Base-by-base conservation (phyloP, 2,888 invertebrate species). In the Eurytoma adleriae region DNA sequence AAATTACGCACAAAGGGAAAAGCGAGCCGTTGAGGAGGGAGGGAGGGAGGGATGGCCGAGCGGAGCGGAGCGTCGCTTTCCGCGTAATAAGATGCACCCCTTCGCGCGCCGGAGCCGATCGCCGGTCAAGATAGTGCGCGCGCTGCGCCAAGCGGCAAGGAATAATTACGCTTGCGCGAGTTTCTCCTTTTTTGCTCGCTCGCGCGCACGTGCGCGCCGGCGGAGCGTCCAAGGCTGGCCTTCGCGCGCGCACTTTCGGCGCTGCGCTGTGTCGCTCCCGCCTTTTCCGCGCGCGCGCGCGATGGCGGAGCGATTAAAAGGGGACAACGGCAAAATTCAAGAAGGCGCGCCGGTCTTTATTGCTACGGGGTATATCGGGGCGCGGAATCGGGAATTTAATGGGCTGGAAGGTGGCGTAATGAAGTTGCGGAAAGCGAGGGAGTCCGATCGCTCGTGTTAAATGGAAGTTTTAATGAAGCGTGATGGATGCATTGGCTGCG, bases 61-160 rank as follows among this genome's bases (percentile, higher is more conserved):
- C 54, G 54, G 40, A 13, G 54, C 54, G 54, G 3, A 54, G 16
- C 54, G 54, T 40, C 54, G 54, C 14, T 54, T 40, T 54, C 54
- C 54, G 3, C 18, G 18, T 76, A 77, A 77, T 77, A 70, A 77
- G 76, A 77, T 77, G 76, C 76, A 77, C 76, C 76, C 76, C 18
- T 18, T 10, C 18, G 20, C 18, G n/a, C 72, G 50, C 5, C 14
- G 0, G 12, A 3, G 40, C 13, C n/a, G 27, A 73, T 54, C 27
- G 24, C n/a, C 20, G 20, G 7, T 2, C 16, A 30, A 24, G 48
- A 74, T 59, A 67, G 7, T 3, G 24, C 59, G 20, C 54, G 30
- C n/a, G 5, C 52, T 7, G 24, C 24, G 24, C 24, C 24, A 2
- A 24, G 20, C 61, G 69, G 69, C 18, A 69, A 69, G 62, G 69